Percentiles rank a stretch among this genome's conserved stretches.
Evolutionary conservation across 2,797 vertebrate genomes (phyloP).

Genomic region (Mus spretus): DNA sequence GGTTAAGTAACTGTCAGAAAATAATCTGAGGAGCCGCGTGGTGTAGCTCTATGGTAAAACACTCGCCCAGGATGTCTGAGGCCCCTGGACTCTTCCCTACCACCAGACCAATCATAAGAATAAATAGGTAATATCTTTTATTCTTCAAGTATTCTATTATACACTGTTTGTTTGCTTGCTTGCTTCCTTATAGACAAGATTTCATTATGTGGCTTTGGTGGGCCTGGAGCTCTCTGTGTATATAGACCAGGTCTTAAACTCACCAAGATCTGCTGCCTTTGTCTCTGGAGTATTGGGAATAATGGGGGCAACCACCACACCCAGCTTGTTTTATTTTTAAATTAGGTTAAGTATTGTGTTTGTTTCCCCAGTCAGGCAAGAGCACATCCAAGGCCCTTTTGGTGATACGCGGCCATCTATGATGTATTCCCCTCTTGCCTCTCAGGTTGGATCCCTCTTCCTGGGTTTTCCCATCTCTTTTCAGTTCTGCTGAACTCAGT

Average conservation of each 20-base stretch:
- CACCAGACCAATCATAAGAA: not conserved
- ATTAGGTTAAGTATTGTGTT: not conserved
- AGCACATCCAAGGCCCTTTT: not conserved
- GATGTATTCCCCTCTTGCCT: not conserved
- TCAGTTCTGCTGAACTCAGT: constrained; percentile 1
- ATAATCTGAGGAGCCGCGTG: not conserved
- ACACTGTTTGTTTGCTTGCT: not conserved
- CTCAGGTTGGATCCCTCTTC: not conserved
- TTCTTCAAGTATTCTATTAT: constrained; percentile 35
- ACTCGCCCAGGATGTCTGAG: not conserved
- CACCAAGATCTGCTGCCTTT: not conserved
- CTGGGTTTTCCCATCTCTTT: constrained; percentile 2
- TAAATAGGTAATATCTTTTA: not conserved
- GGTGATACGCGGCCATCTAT: not conserved
- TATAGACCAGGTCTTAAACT: not conserved
- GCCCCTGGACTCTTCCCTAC: not conserved
- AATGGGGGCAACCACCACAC: not conserved
- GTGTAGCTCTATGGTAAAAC: too few relatives aligned
- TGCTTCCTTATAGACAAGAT: not conserved
- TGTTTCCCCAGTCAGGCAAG: not conserved
- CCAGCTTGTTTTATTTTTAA: constrained; percentile 11
- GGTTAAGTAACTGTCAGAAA: not conserved
- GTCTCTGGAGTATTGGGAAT: not conserved
- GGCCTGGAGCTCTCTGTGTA: not conserved
- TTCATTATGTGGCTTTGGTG: too few relatives aligned